These are phyloP conservation scores for Panurus biarmicus DNA, from an alignment of 2,113 vertebrate genomes.

Conservation along the genomic window DNA sequence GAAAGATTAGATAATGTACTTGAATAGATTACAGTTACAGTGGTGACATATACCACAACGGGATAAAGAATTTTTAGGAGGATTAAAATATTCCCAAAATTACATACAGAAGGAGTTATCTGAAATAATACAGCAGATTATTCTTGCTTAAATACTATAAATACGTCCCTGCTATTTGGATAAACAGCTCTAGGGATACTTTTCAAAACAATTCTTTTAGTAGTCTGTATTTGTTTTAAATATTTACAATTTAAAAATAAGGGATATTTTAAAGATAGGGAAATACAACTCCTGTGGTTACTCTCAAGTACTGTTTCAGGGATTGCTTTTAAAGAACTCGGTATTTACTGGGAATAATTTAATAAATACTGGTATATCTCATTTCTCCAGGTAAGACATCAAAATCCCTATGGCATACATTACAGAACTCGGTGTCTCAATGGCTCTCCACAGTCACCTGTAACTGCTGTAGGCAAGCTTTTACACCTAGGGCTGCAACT, in stretches of 20 bases:
- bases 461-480: not conserved
- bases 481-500: not conserved
- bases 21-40: not conserved
- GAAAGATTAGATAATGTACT: not conserved
- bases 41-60: not conserved
- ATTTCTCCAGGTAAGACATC: not conserved
- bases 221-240: not conserved
- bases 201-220: not conserved
- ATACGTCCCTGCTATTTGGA: not conserved
- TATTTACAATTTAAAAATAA: not conserved
- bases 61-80: not conserved
- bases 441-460: not conserved
- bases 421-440: not conserved
- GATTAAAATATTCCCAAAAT: not conserved
- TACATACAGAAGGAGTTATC: not conserved
- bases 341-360: not conserved
- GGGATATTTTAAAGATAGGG: not conserved
- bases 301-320: not conserved
- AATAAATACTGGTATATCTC: not conserved
- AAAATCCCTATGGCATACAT: not conserved
- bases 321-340: not conserved
- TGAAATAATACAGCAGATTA: not conserved
- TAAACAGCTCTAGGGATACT: not conserved
- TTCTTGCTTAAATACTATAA: not conserved
- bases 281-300: not conserved